Evolutionary conservation across 2,797 vertebrate species (phyloP).

Genomic region (Cyclura pinguis): DNA sequence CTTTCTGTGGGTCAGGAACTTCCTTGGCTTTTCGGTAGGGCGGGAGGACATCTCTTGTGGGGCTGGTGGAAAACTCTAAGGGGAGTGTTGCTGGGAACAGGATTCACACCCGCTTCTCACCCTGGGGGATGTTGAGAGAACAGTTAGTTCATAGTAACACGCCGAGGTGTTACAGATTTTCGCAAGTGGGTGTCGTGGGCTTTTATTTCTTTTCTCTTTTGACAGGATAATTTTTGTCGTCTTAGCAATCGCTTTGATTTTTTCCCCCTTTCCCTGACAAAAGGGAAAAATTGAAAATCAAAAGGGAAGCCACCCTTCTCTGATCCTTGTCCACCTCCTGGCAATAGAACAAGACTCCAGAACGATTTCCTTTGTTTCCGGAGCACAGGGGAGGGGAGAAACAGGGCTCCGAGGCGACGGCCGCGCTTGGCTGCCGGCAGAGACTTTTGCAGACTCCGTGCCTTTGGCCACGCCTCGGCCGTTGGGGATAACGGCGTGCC

Average conservation of each 20-base stretch:
- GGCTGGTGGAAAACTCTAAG: conserved; percentile 16
- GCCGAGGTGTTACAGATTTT: conserved; percentile 66
- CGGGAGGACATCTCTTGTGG: accelerated
- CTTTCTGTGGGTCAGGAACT: conserved; percentile 48
- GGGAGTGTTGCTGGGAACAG: conserved; percentile 15
- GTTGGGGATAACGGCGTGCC: neutral
- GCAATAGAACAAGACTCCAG: neutral
- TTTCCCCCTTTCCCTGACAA: conserved; percentile 34
- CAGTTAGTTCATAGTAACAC: conserved; percentile 64
- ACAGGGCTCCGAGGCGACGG: neutral
- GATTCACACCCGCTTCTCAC: conserved; percentile 48
- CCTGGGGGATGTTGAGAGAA: conserved; percentile 19
- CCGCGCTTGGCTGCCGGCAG: too few relatives aligned
- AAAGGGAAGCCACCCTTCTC: conserved; percentile 15
- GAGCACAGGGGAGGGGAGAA: neutral
- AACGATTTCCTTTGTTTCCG: neutral
- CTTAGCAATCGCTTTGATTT: conserved; percentile 64
- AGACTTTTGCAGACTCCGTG: neutral
- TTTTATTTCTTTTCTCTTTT: conserved; percentile 38
- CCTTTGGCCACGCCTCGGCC: neutral
- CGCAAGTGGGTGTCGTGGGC: conserved; percentile 27
- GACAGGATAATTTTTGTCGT: conserved; percentile 64
- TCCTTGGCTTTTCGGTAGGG: neutral
- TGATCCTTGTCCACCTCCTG: neutral
- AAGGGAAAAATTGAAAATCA: conserved; percentile 41